A percentile compares a stretch with the other conserved stretches of the same genome.
phyloP scores from a whole-genome alignment of 2,888 invertebrate species.

The Andrena chrysosceles region DNA sequence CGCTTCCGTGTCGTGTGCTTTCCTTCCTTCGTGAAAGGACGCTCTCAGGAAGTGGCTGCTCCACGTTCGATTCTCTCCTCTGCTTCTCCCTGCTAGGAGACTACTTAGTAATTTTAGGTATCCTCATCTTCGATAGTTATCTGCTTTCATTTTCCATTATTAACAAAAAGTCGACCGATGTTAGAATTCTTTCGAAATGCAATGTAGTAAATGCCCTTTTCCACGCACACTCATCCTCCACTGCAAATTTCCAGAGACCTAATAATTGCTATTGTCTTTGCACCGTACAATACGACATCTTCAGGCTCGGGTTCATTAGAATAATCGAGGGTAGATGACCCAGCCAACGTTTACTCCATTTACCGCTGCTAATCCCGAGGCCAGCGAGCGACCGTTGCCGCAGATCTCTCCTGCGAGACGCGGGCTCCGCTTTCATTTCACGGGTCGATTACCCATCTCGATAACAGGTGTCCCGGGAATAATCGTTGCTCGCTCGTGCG shows the following conservation, averaged over 20 bases:
- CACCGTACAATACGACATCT: no score
- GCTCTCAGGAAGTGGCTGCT: neutral
- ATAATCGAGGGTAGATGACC: neutral
- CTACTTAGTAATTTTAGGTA: neutral
- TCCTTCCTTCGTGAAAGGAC: slow-evolving; percentile 6
- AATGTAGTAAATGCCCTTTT: no score
- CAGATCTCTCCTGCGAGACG: neutral
- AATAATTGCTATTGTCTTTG: no score
- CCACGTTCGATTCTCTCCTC: neutral
- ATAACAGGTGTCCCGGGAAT: slow-evolving; percentile 30
- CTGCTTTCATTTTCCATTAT: no score
- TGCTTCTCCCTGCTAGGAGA: neutral
- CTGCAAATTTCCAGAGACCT: no score
- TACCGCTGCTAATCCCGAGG: neutral
- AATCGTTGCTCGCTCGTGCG: slow-evolving; percentile 1
- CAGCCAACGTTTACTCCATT: neutral
- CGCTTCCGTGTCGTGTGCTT: slow-evolving; percentile 44
- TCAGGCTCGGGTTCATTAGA: no score
- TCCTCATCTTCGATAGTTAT: no score
- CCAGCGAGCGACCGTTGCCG: neutral
- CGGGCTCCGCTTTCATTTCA: slow-evolving; percentile 7
- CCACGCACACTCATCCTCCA: no score
- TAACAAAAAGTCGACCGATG: no score
- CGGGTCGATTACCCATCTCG: neutral
- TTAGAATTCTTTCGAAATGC: no score